Percentiles rank a stretch among this genome's conserved stretches.
These are phyloP conservation scores for Latheticus oryzae DNA, from an alignment of 2,888 invertebrate species.

Conservation along the genomic window DNA sequence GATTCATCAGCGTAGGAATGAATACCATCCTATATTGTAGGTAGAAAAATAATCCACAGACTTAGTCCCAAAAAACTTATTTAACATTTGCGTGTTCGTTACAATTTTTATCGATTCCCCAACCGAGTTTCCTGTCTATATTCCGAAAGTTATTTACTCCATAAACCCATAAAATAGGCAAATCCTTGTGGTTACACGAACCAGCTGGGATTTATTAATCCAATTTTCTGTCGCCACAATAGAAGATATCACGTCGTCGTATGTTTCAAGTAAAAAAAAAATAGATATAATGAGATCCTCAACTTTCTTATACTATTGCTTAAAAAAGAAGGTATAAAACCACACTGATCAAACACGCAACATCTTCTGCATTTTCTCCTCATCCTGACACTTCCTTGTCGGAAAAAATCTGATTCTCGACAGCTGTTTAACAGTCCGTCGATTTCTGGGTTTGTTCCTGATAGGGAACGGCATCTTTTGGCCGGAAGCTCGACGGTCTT, in stretches of 20 bases:
- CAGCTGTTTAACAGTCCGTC: not conserved
- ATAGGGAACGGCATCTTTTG: conserved; percentile 24
- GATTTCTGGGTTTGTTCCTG: conserved; percentile 8
- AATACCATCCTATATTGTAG: too few species aligned
- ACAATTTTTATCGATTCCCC: conserved; percentile 12
- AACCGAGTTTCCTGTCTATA: conserved; percentile 13
- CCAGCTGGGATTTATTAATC: conserved; percentile 5
- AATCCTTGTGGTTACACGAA: not conserved
- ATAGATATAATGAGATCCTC: too few species aligned
- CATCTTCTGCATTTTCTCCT: not conserved
- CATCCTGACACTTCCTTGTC: too few species aligned
- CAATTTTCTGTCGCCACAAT: conserved; percentile 1
- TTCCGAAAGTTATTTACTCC: conserved; percentile 12
- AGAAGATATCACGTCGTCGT: too few species aligned
- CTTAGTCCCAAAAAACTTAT: conserved; percentile 13
- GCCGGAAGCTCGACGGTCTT: conserved; percentile 42
- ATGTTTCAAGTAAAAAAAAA: too few species aligned
- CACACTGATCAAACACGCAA: too few species aligned
- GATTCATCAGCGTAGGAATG: conserved; percentile 3
- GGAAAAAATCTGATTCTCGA: too few species aligned
- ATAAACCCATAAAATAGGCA: conserved; percentile 8
- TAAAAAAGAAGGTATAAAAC: too few species aligned
- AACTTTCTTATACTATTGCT: too few species aligned
- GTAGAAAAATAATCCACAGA: too few species aligned
- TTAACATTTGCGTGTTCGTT: conserved; percentile 21